Percentiles rank a stretch among this genome's conserved stretches.
phyloP scores from a whole-genome alignment of 1,140 invertebrate species.

The Lordiphosa mommai region DNA sequence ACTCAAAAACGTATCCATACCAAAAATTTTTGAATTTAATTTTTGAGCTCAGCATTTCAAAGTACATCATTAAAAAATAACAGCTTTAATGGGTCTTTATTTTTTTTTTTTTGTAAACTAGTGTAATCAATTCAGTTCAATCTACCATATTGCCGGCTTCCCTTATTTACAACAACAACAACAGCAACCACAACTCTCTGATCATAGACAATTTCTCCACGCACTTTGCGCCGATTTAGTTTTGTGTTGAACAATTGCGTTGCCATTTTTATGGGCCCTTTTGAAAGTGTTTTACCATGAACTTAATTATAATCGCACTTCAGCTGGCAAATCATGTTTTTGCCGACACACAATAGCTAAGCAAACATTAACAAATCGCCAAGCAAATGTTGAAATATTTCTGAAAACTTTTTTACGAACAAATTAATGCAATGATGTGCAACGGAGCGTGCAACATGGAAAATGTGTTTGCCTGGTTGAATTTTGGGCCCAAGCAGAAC shows the following conservation, averaged over 20 bases:
- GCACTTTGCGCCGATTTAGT: conserved; percentile 42
- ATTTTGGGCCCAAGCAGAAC: conserved; percentile 31
- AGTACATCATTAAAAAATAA: too few relatives aligned
- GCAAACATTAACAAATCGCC: conserved; percentile 35
- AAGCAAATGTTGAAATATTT: conserved; percentile 39
- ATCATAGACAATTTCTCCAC: conserved; percentile 42
- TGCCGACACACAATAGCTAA: conserved; percentile 7
- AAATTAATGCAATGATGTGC: conserved; percentile 62
- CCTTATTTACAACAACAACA: too few relatives aligned
- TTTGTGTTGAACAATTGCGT: conserved; percentile 35
- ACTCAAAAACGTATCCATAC: too few relatives aligned
- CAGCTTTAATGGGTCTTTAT: too few relatives aligned
- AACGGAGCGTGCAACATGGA: conserved; percentile 59
- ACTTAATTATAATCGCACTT: conserved; percentile 58
- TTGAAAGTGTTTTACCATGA: conserved; percentile 55
- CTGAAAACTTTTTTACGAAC: conserved; percentile 28
- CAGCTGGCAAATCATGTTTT: conserved; percentile 34
- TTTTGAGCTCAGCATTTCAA: too few relatives aligned
- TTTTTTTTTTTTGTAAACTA: too few relatives aligned
- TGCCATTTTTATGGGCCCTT: conserved; percentile 49
- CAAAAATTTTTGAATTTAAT: too few relatives aligned
- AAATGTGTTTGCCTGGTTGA: conserved; percentile 30
- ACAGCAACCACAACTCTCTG: background rate
- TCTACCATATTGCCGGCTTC: too few relatives aligned
- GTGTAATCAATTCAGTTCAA: too few relatives aligned